A percentile compares a stretch with the other conserved stretches of the same genome.
These are phyloP conservation scores for Poecilia latipinna DNA, from an alignment of 2,113 vertebrate species.

Conservation along the genomic window DNA sequence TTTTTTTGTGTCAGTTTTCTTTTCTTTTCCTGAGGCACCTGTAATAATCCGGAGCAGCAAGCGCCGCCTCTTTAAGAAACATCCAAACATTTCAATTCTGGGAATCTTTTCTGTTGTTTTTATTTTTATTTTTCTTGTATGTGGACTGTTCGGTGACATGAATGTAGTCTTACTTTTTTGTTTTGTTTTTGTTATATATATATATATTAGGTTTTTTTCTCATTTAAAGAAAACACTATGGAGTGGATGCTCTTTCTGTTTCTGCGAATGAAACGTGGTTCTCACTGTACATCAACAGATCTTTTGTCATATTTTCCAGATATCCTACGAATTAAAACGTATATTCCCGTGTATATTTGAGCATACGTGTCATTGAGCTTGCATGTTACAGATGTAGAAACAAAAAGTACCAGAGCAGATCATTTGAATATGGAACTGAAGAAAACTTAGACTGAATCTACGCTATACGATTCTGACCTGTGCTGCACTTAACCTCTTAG, in stretches of 20 bases:
- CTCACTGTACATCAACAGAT: constrained; percentile 81
- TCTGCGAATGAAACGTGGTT: constrained; percentile 84
- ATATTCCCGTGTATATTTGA: constrained; percentile 89
- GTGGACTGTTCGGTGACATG: constrained; percentile 89
- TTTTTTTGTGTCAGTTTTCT: no score
- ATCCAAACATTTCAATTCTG: constrained; percentile 85
- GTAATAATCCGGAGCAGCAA: constrained; percentile 72
- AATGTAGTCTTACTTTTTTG: constrained; percentile 78
- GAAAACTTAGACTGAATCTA: constrained; percentile 75
- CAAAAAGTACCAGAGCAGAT: constrained; percentile 85
- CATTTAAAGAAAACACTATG: constrained; percentile 77
- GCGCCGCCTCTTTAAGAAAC: constrained; percentile 72
- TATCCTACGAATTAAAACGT: constrained; percentile 85
- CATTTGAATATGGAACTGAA: constrained; percentile 80
- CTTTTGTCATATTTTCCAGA: constrained; percentile 86
- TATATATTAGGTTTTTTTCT: constrained; percentile 32
- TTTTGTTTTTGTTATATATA: no score
- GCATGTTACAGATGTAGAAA: constrained; percentile 90
- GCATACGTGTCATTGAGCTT: constrained; percentile 86
- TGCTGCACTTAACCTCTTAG: constrained; percentile 87
- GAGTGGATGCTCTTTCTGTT: constrained; percentile 83
- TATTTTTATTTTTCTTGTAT: constrained; percentile 56
- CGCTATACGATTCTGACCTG: constrained; percentile 86
- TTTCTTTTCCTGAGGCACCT: constrained; percentile 59
- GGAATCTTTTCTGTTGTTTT: constrained; percentile 15